Evolutionary conservation across 2,888 invertebrate species (phyloP), one percentile per base, ranked within the genome.

Genomic region (Phaedon cochleariae): DNA sequence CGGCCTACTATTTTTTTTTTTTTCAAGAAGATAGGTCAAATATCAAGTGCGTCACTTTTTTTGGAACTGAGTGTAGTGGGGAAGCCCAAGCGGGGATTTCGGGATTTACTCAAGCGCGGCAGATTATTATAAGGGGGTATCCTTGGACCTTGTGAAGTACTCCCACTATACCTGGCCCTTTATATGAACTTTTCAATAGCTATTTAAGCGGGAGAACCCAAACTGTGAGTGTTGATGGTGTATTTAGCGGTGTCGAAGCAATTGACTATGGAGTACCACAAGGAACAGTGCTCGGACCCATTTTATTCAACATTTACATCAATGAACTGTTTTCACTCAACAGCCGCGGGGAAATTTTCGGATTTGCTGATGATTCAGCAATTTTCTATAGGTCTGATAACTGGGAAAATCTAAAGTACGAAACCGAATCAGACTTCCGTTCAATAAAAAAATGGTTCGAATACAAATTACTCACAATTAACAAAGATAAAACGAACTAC

Each of bases 181-280:
- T n/a, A n/a, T n/a, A n/a, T n/a, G 22, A 51, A 10, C 22, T 51
- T 5, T 51, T 21, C 22, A 21, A 21, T 18, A 51, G 49, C 12
- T 21, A 51, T 21, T 51, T 51, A 12, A 51, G 22, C 21, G 22
- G 10, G 49, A 51, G 49, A 51, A 51, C 49, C 49, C 49, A 51
- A 2, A 10, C 49, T 21, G 49, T 51, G 12, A 51, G 49, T 21
- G 15, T 51, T 51, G 49, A 51, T 21, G 49, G 49, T 51, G 49
- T 51, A 21, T 5, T 51, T 21, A 21, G 49, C 22, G 21, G 10
- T 51, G 5, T 18, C 49, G 20, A 51, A 21, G 21, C 18, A 21
- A 51, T 51, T 51, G 49, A 51, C 49, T 51, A 51, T 51, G 49
- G 49, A n/a, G 15, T 41, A 41, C 41, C 41, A 3, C 41, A 41